phyloP scores from a whole-genome alignment of 2,797 vertebrate species.

The Xenentodon cancila region DNA sequence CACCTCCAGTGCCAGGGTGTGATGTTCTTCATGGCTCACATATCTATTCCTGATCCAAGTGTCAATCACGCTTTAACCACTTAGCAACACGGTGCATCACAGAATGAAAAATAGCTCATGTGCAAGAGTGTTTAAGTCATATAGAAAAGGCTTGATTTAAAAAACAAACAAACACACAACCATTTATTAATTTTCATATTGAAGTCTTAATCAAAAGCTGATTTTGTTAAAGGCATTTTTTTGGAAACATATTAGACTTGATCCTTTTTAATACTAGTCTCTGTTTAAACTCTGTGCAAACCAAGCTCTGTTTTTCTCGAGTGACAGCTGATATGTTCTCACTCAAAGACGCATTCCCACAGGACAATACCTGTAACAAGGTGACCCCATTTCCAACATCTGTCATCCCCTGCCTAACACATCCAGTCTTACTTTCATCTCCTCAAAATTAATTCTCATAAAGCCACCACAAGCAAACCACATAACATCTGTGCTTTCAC shows the following conservation, averaged over 20 bases:
- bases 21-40: constrained; percentile 71
- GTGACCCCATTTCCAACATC: constrained; percentile 56
- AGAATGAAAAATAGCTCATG: constrained; percentile 39
- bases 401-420: constrained; percentile 49
- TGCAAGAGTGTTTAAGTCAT: constrained; percentile 23
- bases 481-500: constrained; percentile 48
- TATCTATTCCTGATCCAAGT: constrained; percentile 74
- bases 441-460: constrained; percentile 53
- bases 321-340: constrained; percentile 51
- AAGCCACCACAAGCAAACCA: constrained; percentile 32
- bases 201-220: constrained; percentile 30
- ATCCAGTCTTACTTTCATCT: constrained; percentile 67
- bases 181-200: constrained; percentile 8
- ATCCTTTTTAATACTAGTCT: constrained; percentile 12
- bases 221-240: not conserved
- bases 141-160: constrained; percentile 12
- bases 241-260: constrained; percentile 5
- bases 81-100: constrained; percentile 50
- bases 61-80: constrained; percentile 71
- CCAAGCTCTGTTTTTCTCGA: constrained; percentile 39
- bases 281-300: constrained; percentile 20
- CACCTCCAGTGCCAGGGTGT: constrained; percentile 70
- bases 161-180: constrained; percentile 12
- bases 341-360: constrained; percentile 48
- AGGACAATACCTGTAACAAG: constrained; percentile 64